Evolutionary conservation across 2,888 invertebrate genomes (phyloP), one percentile per base, ranked within the genome.

Genomic region (Cancer borealis): DNA sequence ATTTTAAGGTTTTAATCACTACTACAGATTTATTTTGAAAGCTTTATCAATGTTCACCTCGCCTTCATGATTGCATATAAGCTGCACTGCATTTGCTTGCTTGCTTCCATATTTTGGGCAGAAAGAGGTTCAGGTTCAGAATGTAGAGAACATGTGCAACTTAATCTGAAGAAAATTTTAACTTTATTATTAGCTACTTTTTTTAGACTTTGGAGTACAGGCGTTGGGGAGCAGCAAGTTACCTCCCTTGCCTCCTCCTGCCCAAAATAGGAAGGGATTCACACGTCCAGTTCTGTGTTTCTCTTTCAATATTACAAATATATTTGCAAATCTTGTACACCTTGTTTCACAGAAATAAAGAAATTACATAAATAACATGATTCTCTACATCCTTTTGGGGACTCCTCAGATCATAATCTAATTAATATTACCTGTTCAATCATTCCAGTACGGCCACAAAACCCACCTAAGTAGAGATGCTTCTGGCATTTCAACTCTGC

Each of bases 271-370:
- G 92, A 91, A 92, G 92, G 84, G 91, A 92, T 91, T 94, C 94
- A 94, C 94, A 94, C 94, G 94, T 92, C 94, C 94, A 92, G 49
- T 94, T 94, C 91, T 92, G 91, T 91, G 92, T 94, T 94, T 92
- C 94, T 92, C 94, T 94, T 94, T 92, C 92, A 94, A 94, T 94
- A 94, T 94, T 94, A 94, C 94, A 91, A 92, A 94, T 92, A 94
- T 94, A 94, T 94, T 94, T 94, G 94, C 92, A 94, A 94, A 94
- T 94, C 94, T 94, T 94, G 92, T 94, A 94, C 94, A 94, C 94
- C 94, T 94, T 94, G 92, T 94, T 94, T 94, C 94, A 94, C 94
- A 94, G 88, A 94, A 94, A 94, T 94, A 94, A 94, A 94, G 92
- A 94, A 92, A 94, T 92, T 93, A 93, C 93, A 88, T 93, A 93